Conservation (phyloP, 2,888 invertebrate species). For the Volucella zonaria region DNA sequence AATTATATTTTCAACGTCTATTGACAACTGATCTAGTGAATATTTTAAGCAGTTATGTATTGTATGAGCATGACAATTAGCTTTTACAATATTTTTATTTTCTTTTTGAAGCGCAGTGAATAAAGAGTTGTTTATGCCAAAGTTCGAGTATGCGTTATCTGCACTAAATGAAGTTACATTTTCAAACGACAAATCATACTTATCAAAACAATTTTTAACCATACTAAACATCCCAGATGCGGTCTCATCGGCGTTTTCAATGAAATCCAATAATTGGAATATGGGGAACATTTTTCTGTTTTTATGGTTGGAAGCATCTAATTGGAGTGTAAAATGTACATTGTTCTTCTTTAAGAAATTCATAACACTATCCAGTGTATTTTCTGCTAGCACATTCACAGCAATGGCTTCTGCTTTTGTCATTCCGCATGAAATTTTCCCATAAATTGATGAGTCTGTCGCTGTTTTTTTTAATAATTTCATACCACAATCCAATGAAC, state of each 20-base stretch:
- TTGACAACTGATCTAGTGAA: conserved; percentile 35
- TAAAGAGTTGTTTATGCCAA: no score
- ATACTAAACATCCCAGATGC: conserved; percentile 16
- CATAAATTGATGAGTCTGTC: conserved; percentile 12
- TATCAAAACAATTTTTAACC: background rate
- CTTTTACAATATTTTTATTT: conserved; percentile 49
- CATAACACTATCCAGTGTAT: conserved; percentile 13
- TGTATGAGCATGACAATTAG: conserved; percentile 45
- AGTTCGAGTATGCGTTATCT: no score
- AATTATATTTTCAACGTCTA: conserved; percentile 40
- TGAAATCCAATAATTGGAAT: conserved; percentile 19
- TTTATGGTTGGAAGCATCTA: conserved; percentile 33
- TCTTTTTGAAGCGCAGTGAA: no score
- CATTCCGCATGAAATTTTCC: conserved; percentile 20
- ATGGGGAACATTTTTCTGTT: conserved; percentile 28
- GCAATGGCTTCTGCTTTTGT: conserved; percentile 37
- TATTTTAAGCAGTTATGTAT: conserved; percentile 28
- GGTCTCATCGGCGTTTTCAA: conserved; percentile 16
- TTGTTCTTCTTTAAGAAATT: conserved; percentile 15
- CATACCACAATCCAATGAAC: conserved; percentile 22
- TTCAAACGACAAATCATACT: no score
- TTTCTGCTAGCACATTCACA: conserved; percentile 18
- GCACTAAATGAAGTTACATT: no score
- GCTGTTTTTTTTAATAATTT: conserved; percentile 32
- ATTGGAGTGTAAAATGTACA: conserved; percentile 25